Percentiles rank a stretch among this genome's conserved stretches.
Evolutionary conservation across 2,113 vertebrate genomes (phyloP).

Genomic region (Tamias sibiricus): DNA sequence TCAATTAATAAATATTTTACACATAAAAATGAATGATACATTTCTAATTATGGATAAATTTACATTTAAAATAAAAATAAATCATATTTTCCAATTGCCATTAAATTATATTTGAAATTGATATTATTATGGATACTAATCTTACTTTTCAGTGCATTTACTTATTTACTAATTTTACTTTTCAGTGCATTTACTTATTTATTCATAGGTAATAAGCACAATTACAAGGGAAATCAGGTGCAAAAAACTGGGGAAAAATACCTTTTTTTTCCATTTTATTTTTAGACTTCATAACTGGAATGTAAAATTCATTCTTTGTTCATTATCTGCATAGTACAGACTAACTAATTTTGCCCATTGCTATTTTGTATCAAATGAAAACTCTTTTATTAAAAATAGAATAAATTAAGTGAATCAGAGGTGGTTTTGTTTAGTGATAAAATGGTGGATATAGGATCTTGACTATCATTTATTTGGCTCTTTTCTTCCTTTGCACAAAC

Average conservation of each 20-base stretch:
- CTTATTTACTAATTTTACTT: too few species aligned
- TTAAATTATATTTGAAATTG: not conserved
- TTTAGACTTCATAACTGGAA: not conserved
- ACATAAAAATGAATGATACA: not conserved
- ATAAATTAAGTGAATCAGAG: not conserved
- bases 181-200: too few species aligned
- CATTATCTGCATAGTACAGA: not conserved
- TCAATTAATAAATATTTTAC: not conserved
- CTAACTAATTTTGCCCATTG: not conserved
- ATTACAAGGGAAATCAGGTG: not conserved
- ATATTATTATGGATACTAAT: not conserved
- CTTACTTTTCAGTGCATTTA: too few species aligned
- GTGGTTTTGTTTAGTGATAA: not conserved
- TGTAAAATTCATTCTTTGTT: not conserved
- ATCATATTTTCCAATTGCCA: not conserved
- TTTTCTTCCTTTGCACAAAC: not conserved
- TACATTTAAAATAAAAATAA: not conserved
- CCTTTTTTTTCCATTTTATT: not conserved
- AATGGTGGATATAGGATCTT: not conserved
- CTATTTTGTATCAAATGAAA: not conserved
- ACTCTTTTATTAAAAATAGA: not conserved
- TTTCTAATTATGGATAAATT: not conserved
- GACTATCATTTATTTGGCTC: not conserved
- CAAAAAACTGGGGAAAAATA: not conserved
- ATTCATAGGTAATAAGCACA: too few species aligned